Base-by-base conservation (phyloP, 1,140 invertebrate species). In the Nomia melanderi region DNA sequence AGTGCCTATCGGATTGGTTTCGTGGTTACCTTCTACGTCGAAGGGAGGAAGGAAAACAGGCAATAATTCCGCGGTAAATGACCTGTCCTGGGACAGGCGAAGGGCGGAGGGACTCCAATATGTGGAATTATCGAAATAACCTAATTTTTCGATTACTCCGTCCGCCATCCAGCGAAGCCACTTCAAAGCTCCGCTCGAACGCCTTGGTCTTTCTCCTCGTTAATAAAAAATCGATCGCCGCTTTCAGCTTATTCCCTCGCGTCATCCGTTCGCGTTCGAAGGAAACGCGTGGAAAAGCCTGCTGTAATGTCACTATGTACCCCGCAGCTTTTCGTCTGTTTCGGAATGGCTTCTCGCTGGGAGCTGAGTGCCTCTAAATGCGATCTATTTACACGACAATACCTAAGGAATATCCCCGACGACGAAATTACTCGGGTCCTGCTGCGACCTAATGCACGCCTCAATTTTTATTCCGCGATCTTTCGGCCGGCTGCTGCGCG, bases 361-460 rank as follows among this genome's bases (percentile, higher is more conserved):
- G 88, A 77, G 80, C 63, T 88, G 89, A 90, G 88, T 89, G 88
- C 88, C 86, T 82, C 81, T 87, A 90, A 90, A 90, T 87, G 86
- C 87, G 85, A 88, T 87, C 88, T 90, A 89, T 90, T 90, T 88
- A 88, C 87, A 69, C 77, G 65, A 85, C 86, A 84, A 86, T 85
- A 85, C 83, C 81, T 82, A 87, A 78, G 76, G 86, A 84, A 83
- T 84, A 67, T 84, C 79, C 77, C 75, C 20, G 53, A 69, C 27
- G 66, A 81, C 62, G 65, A 81, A 81, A 82, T 82, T 75, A 77
- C 80, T 77, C 23, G 65, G 17, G 25, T n/a, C 75, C 74, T 47
- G 80, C 80, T 64, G 69, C 56, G 73, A 44, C 65, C 47, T 82
- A 81, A 82, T 82, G 79, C 64, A 62, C 36, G 20, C 3, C 20